Conservation (phyloP, 2,888 invertebrate species). For the Lepidochitona cinerea region DNA sequence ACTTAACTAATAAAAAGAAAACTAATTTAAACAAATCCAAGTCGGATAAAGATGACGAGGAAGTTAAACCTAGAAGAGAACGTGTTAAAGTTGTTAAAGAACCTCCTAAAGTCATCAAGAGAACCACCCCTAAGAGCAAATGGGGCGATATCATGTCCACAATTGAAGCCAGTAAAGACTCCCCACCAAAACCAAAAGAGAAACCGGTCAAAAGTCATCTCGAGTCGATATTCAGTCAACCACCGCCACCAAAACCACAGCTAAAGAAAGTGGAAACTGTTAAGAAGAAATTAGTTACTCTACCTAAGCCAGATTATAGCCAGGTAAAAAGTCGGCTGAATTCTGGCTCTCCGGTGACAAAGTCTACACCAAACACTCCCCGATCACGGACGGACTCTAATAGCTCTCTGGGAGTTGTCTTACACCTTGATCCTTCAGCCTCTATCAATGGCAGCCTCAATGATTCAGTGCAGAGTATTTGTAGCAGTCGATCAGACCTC, state of each 20-base stretch:
- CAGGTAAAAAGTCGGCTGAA: constrained; percentile 58
- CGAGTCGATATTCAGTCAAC: constrained; percentile 41
- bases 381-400: neutral
- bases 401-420: neutral
- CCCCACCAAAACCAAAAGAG: constrained; percentile 75
- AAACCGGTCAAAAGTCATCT: constrained; percentile 89
- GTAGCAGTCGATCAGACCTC: constrained; percentile 51
- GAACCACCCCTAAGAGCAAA: constrained; percentile 60
- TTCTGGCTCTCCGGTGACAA: constrained; percentile 13
- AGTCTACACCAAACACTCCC: constrained; percentile 11
- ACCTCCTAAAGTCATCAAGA: constrained; percentile 50
- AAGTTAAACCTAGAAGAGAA: neutral
- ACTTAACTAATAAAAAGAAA: constrained; percentile 41
- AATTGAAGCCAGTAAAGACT: constrained; percentile 72
- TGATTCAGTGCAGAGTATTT: constrained; percentile 35
- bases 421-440: constrained; percentile 36
- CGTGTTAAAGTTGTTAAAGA: constrained; percentile 46
- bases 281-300: constrained; percentile 34
- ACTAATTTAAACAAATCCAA: constrained; percentile 30
- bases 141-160: constrained; percentile 64
- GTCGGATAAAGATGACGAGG: constrained; percentile 17
- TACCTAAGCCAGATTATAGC: constrained; percentile 57
- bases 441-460: constrained; percentile 32
- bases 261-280: constrained; percentile 18
- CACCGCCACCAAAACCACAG: constrained; percentile 25